Conservation (phyloP, 2,888 invertebrate species). For the Sarcophaga carnaria region DNA sequence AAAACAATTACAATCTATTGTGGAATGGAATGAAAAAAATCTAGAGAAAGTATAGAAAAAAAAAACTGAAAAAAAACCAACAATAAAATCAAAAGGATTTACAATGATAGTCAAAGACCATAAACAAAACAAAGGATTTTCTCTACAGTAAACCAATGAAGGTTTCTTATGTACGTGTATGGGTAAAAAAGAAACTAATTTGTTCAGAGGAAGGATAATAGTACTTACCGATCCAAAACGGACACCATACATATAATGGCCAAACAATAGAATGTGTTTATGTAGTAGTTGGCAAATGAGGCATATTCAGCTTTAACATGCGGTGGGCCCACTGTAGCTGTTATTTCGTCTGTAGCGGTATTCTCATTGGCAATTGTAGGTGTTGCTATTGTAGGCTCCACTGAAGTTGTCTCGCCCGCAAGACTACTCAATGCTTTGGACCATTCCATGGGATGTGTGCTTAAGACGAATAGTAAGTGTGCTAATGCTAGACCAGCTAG, state of each 20-base stretch:
- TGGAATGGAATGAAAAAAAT: not conserved
- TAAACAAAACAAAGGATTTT: slow-evolving; percentile 36
- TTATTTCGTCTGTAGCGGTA: slow-evolving; percentile 4
- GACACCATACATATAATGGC: slow-evolving; percentile 84
- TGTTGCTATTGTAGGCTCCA: slow-evolving; percentile 32
- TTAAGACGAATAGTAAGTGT: slow-evolving; percentile 81
- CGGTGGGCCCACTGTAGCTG: slow-evolving; percentile 12
- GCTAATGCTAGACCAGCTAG: slow-evolving; percentile 83
- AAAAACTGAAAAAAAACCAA: not conserved
- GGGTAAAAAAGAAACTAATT: not conserved
- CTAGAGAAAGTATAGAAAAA: not conserved
- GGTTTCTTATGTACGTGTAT: slow-evolving; percentile 1
- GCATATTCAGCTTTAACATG: slow-evolving; percentile 76
- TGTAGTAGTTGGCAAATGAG: slow-evolving; percentile 81
- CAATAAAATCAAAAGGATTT: slow-evolving; percentile 10
- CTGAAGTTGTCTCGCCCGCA: slow-evolving; percentile 75
- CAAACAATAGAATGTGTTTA: slow-evolving; percentile 83
- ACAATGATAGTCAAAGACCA: slow-evolving; percentile 5
- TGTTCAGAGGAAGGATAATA: not conserved
- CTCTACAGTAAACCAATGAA: not conserved
- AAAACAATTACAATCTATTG: not conserved
- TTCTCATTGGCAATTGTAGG: slow-evolving; percentile 21
- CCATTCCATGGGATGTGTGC: slow-evolving; percentile 81
- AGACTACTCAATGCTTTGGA: slow-evolving; percentile 78
- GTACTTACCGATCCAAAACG: slow-evolving; percentile 83